phyloP scores from a whole-genome alignment of 2,113 vertebrate species.

The Sterna hirundo region DNA sequence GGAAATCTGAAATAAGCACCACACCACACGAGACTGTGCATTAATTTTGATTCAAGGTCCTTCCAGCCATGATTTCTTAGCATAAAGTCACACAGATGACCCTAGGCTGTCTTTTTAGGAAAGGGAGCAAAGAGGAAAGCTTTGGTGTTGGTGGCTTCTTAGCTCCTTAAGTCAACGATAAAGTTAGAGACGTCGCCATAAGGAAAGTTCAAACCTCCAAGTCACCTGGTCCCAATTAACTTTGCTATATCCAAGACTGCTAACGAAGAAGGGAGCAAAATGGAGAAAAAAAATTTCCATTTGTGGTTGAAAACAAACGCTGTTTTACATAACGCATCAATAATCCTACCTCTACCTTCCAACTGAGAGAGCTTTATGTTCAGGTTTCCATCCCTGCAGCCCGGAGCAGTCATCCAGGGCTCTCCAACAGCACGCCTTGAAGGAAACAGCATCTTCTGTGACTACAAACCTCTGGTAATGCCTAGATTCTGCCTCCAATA shows the following conservation, averaged over 20 bases:
- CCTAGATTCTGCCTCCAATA: neutral
- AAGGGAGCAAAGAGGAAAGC: neutral
- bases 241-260: neutral
- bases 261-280: accelerated
- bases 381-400: neutral
- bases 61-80: neutral
- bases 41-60: neutral
- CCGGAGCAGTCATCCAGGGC: neutral
- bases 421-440: neutral
- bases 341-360: neutral
- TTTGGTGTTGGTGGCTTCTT: neutral
- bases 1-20: neutral
- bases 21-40: accelerated
- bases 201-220: neutral
- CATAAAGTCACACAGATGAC: neutral
- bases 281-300: neutral
- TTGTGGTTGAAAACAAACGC: neutral
- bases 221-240: neutral
- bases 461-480: accelerated
- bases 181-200: neutral
- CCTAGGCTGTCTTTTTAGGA: neutral
- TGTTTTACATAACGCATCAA: neutral
- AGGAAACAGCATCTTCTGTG: neutral
- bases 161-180: neutral
- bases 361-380: neutral